These are phyloP conservation scores for Cyphomyrmex costatus DNA, from an alignment of 1,140 invertebrate genomes.

Conservation along the genomic window DNA sequence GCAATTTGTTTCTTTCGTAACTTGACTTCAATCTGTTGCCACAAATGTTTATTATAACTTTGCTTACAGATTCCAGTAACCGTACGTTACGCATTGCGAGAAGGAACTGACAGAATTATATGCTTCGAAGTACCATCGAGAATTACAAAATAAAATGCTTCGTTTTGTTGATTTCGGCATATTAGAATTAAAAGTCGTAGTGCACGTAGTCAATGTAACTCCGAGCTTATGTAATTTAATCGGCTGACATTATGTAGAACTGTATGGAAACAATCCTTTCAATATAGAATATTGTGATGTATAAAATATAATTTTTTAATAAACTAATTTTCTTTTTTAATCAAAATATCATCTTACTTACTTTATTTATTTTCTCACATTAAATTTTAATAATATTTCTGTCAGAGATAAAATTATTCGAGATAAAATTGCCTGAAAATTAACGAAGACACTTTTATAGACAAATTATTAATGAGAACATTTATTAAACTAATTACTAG, in stretches of 20 bases:
- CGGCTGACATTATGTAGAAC: not conserved
- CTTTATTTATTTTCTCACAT: not conserved
- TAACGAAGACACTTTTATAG: not conserved
- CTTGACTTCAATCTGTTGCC: not conserved
- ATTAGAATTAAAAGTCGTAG: constrained; percentile 32
- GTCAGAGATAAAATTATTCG: not conserved
- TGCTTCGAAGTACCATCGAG: constrained; percentile 91
- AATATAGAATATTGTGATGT: not conserved
- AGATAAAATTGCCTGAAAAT: not conserved
- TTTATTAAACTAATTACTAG: not conserved
- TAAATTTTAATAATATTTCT: not conserved
- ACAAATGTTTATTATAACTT: constrained; percentile 50
- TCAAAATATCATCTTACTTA: not conserved
- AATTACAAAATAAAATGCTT: constrained; percentile 82
- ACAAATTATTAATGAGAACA: no score
- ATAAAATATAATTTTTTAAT: constrained; percentile 18
- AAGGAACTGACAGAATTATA: constrained; percentile 83
- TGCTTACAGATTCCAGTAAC: constrained; percentile 85
- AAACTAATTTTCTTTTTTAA: constrained; percentile 21
- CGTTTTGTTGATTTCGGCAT: not conserved
- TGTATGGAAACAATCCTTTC: not conserved
- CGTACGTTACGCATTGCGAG: constrained; percentile 89
- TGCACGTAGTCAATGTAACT: not conserved
- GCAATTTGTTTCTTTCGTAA: constrained; percentile 31
- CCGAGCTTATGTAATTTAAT: constrained; percentile 45